phyloP scores from a whole-genome alignment of 2,888 invertebrate genomes.

The Heliconius ethilla region DNA sequence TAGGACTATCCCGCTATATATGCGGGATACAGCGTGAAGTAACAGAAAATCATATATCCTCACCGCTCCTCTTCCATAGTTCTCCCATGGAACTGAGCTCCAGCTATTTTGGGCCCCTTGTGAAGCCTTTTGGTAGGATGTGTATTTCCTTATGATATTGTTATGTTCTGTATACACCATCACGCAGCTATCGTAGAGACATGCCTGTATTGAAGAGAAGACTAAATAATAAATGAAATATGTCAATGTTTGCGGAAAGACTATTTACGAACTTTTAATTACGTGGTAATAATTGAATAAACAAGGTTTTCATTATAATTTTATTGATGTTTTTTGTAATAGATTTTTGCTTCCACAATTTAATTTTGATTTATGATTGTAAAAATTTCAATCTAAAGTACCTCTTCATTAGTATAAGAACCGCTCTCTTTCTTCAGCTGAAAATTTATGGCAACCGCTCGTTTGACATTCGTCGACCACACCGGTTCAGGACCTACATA shows the following conservation, averaged over 20 bases:
- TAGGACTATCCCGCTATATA: neutral
- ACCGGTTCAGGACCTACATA: conserved; percentile 77
- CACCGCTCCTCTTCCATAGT: conserved; percentile 54
- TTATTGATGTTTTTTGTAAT: too few species aligned
- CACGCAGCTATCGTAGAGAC: conserved; percentile 81
- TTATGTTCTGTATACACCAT: conserved; percentile 70
- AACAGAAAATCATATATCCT: conserved; percentile 40
- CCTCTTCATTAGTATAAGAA: conserved; percentile 54
- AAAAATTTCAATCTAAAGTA: neutral
- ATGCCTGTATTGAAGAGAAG: conserved; percentile 68
- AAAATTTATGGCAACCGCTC: conserved; percentile 84
- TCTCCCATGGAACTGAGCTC: conserved; percentile 66
- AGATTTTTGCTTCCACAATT: neutral
- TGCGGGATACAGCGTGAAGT: neutral
- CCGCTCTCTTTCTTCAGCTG: conserved; percentile 78
- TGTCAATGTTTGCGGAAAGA: too few species aligned
- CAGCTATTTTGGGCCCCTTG: conserved; percentile 61
- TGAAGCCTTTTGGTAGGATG: conserved; percentile 57
- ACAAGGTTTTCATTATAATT: too few species aligned
- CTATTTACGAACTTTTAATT: too few species aligned
- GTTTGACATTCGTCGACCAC: conserved; percentile 86
- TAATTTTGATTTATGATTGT: neutral
- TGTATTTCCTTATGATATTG: conserved; percentile 65
- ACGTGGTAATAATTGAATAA: too few species aligned
- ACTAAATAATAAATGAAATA: too few species aligned